These are phyloP conservation scores for Drosophila eohydei DNA, from an alignment of 2,888 invertebrate genomes.

Conservation along the genomic window DNA sequence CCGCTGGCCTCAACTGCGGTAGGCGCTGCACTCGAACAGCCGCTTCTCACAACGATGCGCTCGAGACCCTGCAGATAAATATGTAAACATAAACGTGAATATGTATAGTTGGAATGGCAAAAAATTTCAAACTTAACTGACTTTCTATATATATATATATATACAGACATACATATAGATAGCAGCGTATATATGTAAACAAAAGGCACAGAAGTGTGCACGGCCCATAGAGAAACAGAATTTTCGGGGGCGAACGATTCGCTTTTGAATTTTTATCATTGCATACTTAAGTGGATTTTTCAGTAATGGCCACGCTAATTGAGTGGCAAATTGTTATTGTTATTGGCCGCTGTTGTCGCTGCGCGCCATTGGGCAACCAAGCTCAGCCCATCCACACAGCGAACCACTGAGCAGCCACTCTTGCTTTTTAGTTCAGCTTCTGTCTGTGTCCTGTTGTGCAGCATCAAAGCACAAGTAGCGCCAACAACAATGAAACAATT, in stretches of 20 bases:
- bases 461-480: constrained; percentile 59
- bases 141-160: constrained; percentile 7
- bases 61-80: constrained; percentile 87
- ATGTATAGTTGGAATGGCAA: constrained; percentile 14
- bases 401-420: background rate
- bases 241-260: constrained; percentile 50
- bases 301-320: constrained; percentile 77
- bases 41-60: constrained; percentile 87
- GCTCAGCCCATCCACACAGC: background rate
- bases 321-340: constrained; percentile 79
- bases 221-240: constrained; percentile 14
- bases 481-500: constrained; percentile 55
- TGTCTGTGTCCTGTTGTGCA: constrained; percentile 21
- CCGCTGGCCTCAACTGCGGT: constrained; percentile 24
- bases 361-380: constrained; percentile 45
- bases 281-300: constrained; percentile 78
- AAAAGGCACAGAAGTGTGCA: constrained; percentile 10
- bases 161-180: background rate
- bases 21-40: constrained; percentile 32
- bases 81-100: constrained; percentile 33
- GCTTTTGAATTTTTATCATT: constrained; percentile 77
- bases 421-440: constrained; percentile 39
- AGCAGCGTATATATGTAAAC: constrained; percentile 15
- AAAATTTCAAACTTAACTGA: constrained; percentile 34
- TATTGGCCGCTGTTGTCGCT: constrained; percentile 67